phyloP scores from a whole-genome alignment of 2,888 invertebrate genomes.

The Azorinus chamasolen region DNA sequence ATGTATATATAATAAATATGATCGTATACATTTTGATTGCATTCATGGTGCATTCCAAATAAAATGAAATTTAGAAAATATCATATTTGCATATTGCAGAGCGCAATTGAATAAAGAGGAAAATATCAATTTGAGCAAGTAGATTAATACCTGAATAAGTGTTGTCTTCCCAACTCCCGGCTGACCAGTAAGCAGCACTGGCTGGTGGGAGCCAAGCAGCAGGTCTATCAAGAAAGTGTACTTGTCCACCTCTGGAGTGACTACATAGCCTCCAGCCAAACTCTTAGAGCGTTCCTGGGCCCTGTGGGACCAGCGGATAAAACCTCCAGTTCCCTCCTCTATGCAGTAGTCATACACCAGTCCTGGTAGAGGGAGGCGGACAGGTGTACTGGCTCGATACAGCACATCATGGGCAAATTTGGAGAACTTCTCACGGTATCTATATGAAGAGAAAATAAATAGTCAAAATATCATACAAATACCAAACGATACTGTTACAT shows the following conservation, averaged over 20 bases:
- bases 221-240: slow-evolving; percentile 82
- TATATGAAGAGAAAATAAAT: slow-evolving; percentile 41
- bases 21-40: too few relatives aligned
- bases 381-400: slow-evolving; percentile 80
- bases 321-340: slow-evolving; percentile 76
- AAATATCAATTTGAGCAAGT: too few relatives aligned
- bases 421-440: slow-evolving; percentile 81
- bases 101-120: too few relatives aligned
- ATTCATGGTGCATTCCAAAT: too few relatives aligned
- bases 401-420: slow-evolving; percentile 82
- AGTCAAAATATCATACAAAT: too few relatives aligned
- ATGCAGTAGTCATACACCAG: slow-evolving; percentile 83
- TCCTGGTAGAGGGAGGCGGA: slow-evolving; percentile 79
- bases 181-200: slow-evolving; percentile 83
- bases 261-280: slow-evolving; percentile 74
- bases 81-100: too few relatives aligned
- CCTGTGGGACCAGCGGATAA: slow-evolving; percentile 80
- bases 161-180: slow-evolving; percentile 85
- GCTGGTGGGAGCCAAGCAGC: slow-evolving; percentile 76
- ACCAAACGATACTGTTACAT: too few relatives aligned
- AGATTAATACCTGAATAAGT: slow-evolving; percentile 76
- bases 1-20: too few relatives aligned
- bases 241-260: slow-evolving; percentile 84
- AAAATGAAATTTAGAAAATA: too few relatives aligned
- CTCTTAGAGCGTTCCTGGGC: slow-evolving; percentile 76